These are phyloP conservation scores for Chlamydotis undulata DNA, from an alignment of 2,113 vertebrate genomes.

Conservation along the genomic window DNA sequence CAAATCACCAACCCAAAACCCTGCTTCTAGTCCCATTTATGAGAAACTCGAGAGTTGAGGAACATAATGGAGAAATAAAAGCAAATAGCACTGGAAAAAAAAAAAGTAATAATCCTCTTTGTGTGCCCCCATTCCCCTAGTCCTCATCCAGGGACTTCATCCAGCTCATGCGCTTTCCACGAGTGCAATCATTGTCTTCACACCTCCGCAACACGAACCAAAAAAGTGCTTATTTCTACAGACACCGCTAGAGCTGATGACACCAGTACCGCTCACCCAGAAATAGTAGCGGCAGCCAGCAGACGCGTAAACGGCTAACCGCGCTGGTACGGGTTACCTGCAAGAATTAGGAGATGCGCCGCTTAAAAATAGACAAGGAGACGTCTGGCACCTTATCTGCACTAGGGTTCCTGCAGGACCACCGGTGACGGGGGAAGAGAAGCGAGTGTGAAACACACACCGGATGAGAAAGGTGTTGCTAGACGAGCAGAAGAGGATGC, in stretches of 20 bases:
- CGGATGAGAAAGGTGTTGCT: background rate
- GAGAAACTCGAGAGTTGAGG: background rate
- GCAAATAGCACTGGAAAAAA: background rate
- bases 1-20: conserved; percentile 28
- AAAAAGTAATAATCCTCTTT: background rate
- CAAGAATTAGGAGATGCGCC: background rate
- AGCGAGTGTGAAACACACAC: background rate
- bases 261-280: background rate
- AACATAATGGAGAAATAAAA: conserved; percentile 9
- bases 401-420: background rate
- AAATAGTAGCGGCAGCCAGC: background rate
- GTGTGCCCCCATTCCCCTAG: background rate
- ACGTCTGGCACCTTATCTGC: background rate
- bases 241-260: background rate
- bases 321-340: background rate
- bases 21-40: background rate
- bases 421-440: background rate
- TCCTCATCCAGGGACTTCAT: background rate
- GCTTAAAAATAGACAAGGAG: background rate
- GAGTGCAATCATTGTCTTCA: background rate
- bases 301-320: background rate
- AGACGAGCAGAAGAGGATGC: background rate
- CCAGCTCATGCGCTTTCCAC: background rate
- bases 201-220: background rate
- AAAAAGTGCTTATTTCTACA: background rate